Base-by-base conservation (phyloP, 2,888 invertebrate species). In the Melangyna quadrimaculata region DNA sequence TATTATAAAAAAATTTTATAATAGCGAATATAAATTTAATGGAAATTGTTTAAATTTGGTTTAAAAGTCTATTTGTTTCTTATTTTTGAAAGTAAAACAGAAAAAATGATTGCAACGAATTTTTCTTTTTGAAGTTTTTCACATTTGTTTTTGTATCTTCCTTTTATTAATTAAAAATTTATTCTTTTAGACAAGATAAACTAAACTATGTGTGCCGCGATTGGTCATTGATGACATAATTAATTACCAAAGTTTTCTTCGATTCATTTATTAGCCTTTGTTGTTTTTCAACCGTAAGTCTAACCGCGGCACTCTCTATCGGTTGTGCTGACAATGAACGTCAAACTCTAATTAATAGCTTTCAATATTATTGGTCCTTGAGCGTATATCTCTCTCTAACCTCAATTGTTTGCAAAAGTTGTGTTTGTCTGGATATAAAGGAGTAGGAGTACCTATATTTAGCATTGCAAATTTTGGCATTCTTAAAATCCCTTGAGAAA, bases 341-440 rank as follows among this genome's bases (percentile, higher is more conserved):
- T 29, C 27, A 40, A 63, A 27, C 17, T 6, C 27, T 63, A 63
- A 63, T 63, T 63, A 43, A 63, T 43, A 24, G 63, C 27, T 27
- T 63, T 43, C 27, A 43, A 63, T 43, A 27, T 27, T 27, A 63
- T 63, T 43, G 17, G 22, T 37, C 40, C 4, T 27, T 43, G 8
- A 40, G n/a, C n/a, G 14, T n/a, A n/a, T n/a, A n/a, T n/a, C n/a
- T n/a, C 8, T 40, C 8, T 37, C 12, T 14, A 61, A 40, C 40
- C 17, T 63, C 27, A n/a, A 63, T 63, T 63, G 40, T 63, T 63
- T 43, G 17, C 10, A 27, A 27, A 61, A 43, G n/a, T 43, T 61
- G 0, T 14, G 8, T 22, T 9, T 14, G 3, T 40, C 17, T 27
- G n/a, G 1, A 10, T 45, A 1, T 45, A 45, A 10, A 5, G n/a